A percentile compares a stretch with the other conserved stretches of the same genome.
phyloP scores from a whole-genome alignment of 2,797 vertebrate species.

The Chelonia mydas region DNA sequence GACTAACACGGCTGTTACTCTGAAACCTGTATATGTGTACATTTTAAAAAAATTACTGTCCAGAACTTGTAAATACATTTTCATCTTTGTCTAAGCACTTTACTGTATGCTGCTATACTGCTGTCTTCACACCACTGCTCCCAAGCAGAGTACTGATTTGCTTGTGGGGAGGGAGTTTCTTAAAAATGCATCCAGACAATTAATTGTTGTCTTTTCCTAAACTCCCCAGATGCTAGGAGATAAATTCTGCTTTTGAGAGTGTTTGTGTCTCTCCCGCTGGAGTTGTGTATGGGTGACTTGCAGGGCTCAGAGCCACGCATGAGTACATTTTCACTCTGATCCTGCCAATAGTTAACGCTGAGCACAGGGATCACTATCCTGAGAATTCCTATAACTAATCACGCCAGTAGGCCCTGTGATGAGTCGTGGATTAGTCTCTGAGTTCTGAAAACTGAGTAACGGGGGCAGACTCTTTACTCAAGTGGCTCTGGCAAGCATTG shows the following conservation, averaged over 20 bases:
- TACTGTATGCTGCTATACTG: neutral
- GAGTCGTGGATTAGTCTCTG: neutral
- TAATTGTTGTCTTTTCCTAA: neutral
- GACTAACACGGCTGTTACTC: too few species aligned
- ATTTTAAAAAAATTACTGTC: neutral
- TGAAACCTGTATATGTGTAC: neutral
- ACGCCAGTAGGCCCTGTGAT: neutral
- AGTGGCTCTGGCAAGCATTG: neutral
- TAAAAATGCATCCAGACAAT: neutral
- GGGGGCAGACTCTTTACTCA: neutral
- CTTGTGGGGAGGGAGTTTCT: neutral
- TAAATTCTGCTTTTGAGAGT: neutral
- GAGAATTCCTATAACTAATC: neutral
- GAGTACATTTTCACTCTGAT: rapidly evolving
- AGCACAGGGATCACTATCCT: neutral
- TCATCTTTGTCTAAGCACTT: neutral
- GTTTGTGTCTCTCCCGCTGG: rapidly evolving
- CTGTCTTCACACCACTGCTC: rapidly evolving
- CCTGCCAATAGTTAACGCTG: rapidly evolving
- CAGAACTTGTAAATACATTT: neutral
- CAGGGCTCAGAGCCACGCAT: neutral
- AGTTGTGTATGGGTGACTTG: neutral
- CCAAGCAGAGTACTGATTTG: neutral
- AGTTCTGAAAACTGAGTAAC: neutral
- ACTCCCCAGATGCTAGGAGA: neutral